Base-by-base conservation (phyloP, 2,797 vertebrate species). In the Sebastes cheni region DNA sequence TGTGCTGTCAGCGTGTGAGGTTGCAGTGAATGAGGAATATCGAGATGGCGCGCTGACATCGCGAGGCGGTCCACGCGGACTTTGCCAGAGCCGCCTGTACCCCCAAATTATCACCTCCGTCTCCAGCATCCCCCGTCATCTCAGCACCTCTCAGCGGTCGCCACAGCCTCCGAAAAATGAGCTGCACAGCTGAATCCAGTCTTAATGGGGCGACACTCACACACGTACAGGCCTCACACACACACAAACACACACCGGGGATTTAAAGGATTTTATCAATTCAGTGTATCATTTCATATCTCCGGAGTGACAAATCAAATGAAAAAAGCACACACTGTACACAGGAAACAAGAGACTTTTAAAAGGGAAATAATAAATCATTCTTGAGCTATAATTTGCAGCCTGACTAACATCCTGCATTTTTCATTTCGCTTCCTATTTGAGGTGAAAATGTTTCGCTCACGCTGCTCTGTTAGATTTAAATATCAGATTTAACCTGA, bases 91-190 rank as follows among this genome's bases (percentile, higher is more conserved):
- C 39, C 6, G 75, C 81, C 77, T 64, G 67, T 86, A 42, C 39
- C 84, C 85, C 80, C 82, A 81, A 90, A 92, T 92, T 90, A 91
- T 91, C 91, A 79, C 85, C 91, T 85, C 74, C 62, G 30, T 86
- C 73, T 87, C 79, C 86, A 75, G 61, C 85, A 81, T 87, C 89
- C 86, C 86, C 82, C 72, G 81, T 77, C 88, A 90, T 91, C 82
- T 78, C 80, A 42, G 80, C 83, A 36, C 65, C 75, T 81, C 83
- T 72, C 72, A 4, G 62, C 25, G 5, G 72, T 14, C 14, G 58
- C 64, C 39, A 61, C 6, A 81, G 69, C 60, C 64, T 67, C 54
- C 1, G 29, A 77, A 86, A 86, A 75, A 81, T 55, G 71, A 86
- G 72, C 80, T 18, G 77, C 82, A 62, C 56, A 68, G 77, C 56